Evolutionary conservation across 2,113 vertebrate species (phyloP).

Genomic region (Corythaixoides concolor): DNA sequence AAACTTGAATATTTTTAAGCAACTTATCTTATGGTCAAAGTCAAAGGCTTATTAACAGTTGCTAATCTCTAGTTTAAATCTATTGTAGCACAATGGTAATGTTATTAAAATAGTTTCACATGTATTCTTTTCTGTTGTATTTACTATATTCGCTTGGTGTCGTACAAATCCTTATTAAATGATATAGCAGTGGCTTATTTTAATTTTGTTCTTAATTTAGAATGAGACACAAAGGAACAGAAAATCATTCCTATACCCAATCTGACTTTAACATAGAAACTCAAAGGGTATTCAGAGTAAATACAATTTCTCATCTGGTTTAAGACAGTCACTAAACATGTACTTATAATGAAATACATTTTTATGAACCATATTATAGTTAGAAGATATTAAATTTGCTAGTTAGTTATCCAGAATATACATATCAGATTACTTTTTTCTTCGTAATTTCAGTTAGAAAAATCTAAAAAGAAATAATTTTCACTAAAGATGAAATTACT

Average conservation of each 20-base stretch:
- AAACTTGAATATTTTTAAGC: not conserved
- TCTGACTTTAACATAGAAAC: not conserved
- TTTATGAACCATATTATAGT: not conserved
- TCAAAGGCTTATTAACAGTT: constrained; percentile 40
- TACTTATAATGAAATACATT: not conserved
- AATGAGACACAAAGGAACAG: not conserved
- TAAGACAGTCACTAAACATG: not conserved
- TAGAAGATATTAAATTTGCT: not conserved
- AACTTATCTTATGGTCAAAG: not conserved
- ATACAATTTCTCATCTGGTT: not conserved
- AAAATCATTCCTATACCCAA: not conserved
- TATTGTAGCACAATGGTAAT: not conserved
- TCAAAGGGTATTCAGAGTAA: not conserved
- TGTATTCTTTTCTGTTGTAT: not conserved
- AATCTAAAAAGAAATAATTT: not conserved
- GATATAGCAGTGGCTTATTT: not conserved
- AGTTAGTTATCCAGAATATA: not conserved
- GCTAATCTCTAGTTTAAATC: constrained; percentile 34
- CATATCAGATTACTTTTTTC: not conserved
- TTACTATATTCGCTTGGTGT: not conserved
- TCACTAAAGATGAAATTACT: not conserved
- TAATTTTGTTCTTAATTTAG: not conserved
- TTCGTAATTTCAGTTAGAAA: not conserved
- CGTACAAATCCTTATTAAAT: not conserved
- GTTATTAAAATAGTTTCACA: not conserved